Percentiles rank a stretch among this genome's conserved stretches.
Evolutionary conservation across 1,140 invertebrate genomes (phyloP).

Genomic region (Cydia fagiglandana): DNA sequence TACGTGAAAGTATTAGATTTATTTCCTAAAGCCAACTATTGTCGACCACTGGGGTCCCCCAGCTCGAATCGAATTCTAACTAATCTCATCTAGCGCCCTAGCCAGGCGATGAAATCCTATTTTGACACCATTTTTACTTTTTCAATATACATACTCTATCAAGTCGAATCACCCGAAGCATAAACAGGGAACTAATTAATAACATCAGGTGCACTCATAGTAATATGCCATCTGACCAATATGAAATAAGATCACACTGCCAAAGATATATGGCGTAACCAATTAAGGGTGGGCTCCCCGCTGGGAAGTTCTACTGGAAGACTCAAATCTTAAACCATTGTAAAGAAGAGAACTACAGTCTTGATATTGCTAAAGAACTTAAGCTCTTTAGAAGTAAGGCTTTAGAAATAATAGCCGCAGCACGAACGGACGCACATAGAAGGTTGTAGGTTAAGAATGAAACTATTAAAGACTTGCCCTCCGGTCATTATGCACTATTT

Average conservation of each 20-base stretch:
- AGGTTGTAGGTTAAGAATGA: conserved; percentile 45
- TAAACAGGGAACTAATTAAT: conserved; percentile 27
- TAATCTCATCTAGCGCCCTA: too few relatives aligned
- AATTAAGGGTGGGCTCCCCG: conserved; percentile 73
- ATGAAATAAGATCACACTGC: conserved; percentile 49
- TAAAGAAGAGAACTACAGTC: conserved; percentile 6
- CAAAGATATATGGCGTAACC: conserved; percentile 67
- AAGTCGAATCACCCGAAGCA: not conserved
- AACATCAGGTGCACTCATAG: conserved; percentile 22
- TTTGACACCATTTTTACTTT: not conserved
- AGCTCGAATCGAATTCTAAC: too few relatives aligned
- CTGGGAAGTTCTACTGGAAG: conserved; percentile 63
- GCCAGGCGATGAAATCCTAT: too few relatives aligned
- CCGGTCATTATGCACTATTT: conserved; percentile 61
- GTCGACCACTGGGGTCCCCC: not conserved
- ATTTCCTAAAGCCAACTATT: too few relatives aligned
- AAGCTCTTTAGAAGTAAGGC: not conserved
- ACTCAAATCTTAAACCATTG: conserved; percentile 41
- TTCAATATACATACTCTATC: not conserved
- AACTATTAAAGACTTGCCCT: conserved; percentile 67
- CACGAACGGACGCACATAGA: conserved; percentile 33
- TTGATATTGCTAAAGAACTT: not conserved
- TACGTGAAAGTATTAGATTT: too few relatives aligned
- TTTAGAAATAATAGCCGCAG: conserved; percentile 25
- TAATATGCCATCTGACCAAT: conserved; percentile 47